These are phyloP conservation scores for Lepidotrigona ventralis DNA, from an alignment of 1,140 invertebrate genomes.

Conservation along the genomic window DNA sequence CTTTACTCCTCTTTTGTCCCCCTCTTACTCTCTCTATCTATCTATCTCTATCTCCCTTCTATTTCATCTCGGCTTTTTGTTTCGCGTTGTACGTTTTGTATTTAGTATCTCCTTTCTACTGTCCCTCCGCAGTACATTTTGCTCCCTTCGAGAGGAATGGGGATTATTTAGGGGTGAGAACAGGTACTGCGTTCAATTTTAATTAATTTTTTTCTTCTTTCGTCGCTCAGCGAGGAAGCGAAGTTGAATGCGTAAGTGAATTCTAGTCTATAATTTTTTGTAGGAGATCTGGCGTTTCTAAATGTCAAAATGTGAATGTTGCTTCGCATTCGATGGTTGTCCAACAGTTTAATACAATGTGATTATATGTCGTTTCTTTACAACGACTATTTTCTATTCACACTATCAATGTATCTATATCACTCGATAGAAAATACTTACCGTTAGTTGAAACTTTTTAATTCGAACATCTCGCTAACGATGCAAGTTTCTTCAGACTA, in stretches of 20 bases:
- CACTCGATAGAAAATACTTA: too few species aligned
- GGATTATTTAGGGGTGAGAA: background rate
- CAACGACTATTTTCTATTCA: too few species aligned
- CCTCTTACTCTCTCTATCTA: too few species aligned
- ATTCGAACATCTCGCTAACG: too few species aligned
- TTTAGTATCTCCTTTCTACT: background rate
- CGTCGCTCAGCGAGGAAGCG: too few species aligned
- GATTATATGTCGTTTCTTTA: too few species aligned
- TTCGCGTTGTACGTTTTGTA: background rate
- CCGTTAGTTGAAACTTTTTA: too few species aligned
- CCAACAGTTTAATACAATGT: background rate
- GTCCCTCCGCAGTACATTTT: background rate
- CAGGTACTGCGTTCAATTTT: background rate
- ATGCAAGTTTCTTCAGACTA: too few species aligned
- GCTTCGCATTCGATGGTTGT: background rate
- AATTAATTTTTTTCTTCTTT: background rate
- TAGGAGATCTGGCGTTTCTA: too few species aligned
- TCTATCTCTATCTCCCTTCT: background rate
- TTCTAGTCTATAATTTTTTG: too few species aligned
- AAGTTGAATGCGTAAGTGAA: too few species aligned
- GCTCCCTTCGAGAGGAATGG: background rate
- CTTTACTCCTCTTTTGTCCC: background rate
- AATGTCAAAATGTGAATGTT: background rate
- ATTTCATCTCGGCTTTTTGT: too few species aligned
- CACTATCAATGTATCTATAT: background rate